Evolutionary conservation across 2,113 vertebrate genomes (phyloP).

Genomic region (Cyrtonyx montezumae): DNA sequence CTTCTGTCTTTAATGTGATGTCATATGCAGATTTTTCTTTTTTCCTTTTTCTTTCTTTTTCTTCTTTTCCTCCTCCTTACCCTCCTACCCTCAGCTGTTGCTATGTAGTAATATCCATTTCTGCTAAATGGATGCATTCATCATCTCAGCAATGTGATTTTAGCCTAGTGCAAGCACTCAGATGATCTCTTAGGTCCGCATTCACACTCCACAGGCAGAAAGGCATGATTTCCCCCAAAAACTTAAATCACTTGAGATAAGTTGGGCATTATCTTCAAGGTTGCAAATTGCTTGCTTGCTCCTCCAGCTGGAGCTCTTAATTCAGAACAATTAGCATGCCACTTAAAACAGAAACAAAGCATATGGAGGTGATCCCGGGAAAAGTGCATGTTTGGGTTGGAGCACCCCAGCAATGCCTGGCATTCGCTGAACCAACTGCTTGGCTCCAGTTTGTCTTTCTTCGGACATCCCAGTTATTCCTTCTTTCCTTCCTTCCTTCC

Average conservation of each 20-base stretch:
- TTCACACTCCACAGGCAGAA: not conserved
- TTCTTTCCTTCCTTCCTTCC: not conserved
- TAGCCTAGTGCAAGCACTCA: not conserved
- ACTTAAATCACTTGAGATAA: conserved; percentile 72
- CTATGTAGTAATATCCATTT: rapidly evolving
- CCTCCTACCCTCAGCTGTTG: not conserved
- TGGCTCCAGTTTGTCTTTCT: not conserved
- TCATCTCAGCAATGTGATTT: not conserved
- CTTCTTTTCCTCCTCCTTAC: not conserved
- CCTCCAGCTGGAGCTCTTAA: conserved; percentile 80
- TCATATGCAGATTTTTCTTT: not conserved
- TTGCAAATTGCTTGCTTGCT: conserved; percentile 77
- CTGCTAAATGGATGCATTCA: not conserved
- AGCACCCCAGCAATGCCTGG: not conserved
- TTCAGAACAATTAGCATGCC: conserved; percentile 76
- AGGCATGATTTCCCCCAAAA: not conserved
- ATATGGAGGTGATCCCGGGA: conserved; percentile 61
- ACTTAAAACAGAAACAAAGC: conserved; percentile 62
- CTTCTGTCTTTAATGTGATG: not conserved
- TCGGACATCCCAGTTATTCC: not conserved
- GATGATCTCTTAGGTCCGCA: not conserved
- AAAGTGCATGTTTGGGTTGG: not conserved
- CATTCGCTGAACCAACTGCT: rapidly evolving
- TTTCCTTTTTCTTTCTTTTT: not conserved
- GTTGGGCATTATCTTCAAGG: conserved; percentile 74